Evolutionary conservation across 2,888 invertebrate genomes (phyloP).

Genomic region (Acleris sparsana): DNA sequence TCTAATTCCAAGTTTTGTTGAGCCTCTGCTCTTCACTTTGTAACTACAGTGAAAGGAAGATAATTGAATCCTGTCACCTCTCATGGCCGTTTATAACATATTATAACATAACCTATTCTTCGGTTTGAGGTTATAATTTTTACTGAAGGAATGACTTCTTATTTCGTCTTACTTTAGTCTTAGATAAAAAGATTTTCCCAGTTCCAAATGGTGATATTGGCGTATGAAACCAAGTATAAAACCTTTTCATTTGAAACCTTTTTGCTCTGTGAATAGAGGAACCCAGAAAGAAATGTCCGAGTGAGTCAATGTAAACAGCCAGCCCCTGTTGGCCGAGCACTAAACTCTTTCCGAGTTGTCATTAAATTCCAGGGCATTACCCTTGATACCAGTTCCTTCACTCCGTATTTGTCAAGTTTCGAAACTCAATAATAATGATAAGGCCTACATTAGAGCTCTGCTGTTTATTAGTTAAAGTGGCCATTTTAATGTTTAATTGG

Average conservation of each 20-base stretch:
- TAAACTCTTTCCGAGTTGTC: constrained; percentile 55
- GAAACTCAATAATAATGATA: constrained; percentile 27
- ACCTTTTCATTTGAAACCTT: background rate
- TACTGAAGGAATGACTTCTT: no score
- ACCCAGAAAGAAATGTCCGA: constrained; percentile 5
- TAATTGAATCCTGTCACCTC: no score
- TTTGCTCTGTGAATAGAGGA: background rate
- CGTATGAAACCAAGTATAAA: background rate
- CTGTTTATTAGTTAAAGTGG: constrained; percentile 29
- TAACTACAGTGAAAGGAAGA: no score
- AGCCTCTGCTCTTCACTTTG: no score
- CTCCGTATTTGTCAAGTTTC: constrained; percentile 40
- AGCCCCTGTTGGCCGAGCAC: constrained; percentile 46
- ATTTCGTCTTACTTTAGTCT: no score
- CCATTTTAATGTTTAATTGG: constrained; percentile 24
- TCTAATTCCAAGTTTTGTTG: no score
- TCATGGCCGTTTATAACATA: no score
- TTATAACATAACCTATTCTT: no score
- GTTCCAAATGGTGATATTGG: no score
- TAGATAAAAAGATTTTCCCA: no score
- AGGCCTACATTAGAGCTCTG: constrained; percentile 19
- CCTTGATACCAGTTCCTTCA: constrained; percentile 61
- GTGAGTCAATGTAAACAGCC: constrained; percentile 47
- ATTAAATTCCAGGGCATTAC: constrained; percentile 53
- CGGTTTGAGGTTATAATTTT: no score